A percentile compares a stretch with the other conserved stretches of the same genome.
These are phyloP conservation scores for Cyclargus thomasi DNA, from an alignment of 1,140 invertebrate species.

Conservation along the genomic window DNA sequence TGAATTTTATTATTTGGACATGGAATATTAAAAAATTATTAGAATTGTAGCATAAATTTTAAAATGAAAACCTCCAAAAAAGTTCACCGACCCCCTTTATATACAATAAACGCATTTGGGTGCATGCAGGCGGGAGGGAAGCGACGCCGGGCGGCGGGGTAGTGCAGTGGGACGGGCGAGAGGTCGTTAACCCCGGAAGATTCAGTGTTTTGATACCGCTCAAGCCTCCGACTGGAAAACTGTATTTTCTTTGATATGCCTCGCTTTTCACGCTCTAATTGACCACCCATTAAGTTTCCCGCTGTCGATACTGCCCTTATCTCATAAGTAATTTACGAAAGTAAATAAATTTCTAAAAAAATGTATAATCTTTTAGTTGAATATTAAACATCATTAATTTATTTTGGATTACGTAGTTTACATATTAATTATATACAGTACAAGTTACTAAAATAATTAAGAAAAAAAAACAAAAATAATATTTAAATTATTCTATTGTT, in stretches of 20 bases:
- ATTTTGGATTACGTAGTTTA: too few species aligned
- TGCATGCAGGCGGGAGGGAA: conserved; percentile 50
- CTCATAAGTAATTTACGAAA: conserved; percentile 6
- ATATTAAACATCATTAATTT: too few species aligned
- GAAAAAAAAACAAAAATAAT: too few species aligned
- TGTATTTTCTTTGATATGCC: conserved; percentile 71
- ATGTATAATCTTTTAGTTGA: too few species aligned
- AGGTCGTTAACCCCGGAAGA: conserved; percentile 72
- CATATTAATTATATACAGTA: too few species aligned
- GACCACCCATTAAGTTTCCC: conserved; percentile 43
- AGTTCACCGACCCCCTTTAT: conserved; percentile 66
- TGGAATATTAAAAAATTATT: neutral
- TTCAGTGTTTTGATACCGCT: conserved; percentile 72
- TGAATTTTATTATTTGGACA: too few species aligned
- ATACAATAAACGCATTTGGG: conserved; percentile 67
- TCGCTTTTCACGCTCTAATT: conserved; percentile 71
- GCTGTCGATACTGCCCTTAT: neutral
- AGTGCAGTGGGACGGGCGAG: conserved; percentile 48
- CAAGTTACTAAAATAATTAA: too few species aligned
- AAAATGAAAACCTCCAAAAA: neutral
- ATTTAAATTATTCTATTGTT: too few species aligned
- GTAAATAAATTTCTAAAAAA: neutral
- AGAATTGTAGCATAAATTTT: too few species aligned
- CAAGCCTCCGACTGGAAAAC: conserved; percentile 68
- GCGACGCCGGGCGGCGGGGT: conserved; percentile 48